Evolutionary conservation across 2,888 invertebrate species (phyloP), one percentile per base, ranked within the genome.

Genomic region (Melieria picta): DNA sequence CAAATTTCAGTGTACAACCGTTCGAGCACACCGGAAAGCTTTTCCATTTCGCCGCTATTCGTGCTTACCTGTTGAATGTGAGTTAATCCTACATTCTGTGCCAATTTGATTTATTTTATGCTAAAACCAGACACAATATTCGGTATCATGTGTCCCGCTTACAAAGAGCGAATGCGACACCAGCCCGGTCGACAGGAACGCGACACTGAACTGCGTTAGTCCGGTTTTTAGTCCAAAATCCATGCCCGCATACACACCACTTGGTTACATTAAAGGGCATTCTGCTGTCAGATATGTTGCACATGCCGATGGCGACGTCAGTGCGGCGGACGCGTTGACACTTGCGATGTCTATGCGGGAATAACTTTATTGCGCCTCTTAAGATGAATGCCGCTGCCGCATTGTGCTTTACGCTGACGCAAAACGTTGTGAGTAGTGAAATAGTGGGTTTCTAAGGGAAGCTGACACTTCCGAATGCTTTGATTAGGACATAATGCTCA

Each of bases 251-350:
- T 60, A 50, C 50, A 61, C 65, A 65, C 58, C 58, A 69, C 78
- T 79, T 75, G 72, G 71, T 78, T 77, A 82, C 81, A 82, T 84
- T 83, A 84, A 83, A 84, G 83, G 81, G 83, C 83, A 83, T 83
- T 83, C 84, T 83, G 78, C 83, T 83, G 83, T 83, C 83, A 84
- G 11, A 57, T 57, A 61, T 68, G 13, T 67, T 71, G 71, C 69
- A 65, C 70, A 67, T 55, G 47, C 50, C 63, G 64, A 50, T 65
- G 69, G 65, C 63, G 65, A 61, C 61, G 72, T 68, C 75, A 78
- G 69, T 69, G 77, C 80, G 77, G 80, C 80, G 75, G 67, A 65
- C 60, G 67, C 71, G 65, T 68, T 82, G 82, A 82, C 82, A 83
- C 81, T 82, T 57, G 63, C 62, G 69, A 56, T 62, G 47, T 43